Base-by-base conservation (phyloP, 1,140 invertebrate genomes). In the Cryptotermes secundus region DNA sequence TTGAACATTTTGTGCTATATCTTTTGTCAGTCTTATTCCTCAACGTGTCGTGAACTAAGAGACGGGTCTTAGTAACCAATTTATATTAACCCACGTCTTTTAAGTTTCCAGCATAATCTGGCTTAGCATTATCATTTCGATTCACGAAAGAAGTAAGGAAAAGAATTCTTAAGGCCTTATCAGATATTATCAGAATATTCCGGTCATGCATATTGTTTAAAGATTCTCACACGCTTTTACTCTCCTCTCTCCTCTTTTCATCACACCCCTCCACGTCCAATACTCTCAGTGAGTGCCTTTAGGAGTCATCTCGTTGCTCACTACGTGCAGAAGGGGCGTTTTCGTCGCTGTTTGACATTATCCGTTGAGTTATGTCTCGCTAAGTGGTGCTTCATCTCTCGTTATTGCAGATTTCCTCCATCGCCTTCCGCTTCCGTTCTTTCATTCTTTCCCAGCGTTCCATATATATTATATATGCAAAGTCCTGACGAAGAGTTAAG, bases 371-470 rank as follows among this genome's bases (percentile, higher is more conserved):
- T 81, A 81, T 45, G 80, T 34, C 80, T 24, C 34, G 80, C 80
- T 81, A 81, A 81, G 80, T 81, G 80, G 80, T 35, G 80, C 80
- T 81, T 35, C 42, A 35, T 81, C 80, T 81, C 42, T 35, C 80
- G 35, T 45, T 36, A 38, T 36, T 45, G 42, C 80, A 81, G 80
- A 81, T 81, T 81, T 45, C 35, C 80, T 45, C 22, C 80, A n/a
- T 38, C 59, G 6, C 16, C 59, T 72, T 12, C n/a, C 59, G 10
- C 59, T 72, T 16, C 24, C 19, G 3, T 22, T 72, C 26, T 12
- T 26, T 72, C 59, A n/a, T 72, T 72, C 59, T 72, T 72, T n/a
- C 6, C n/a, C 59, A 72, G 26, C 59, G 26, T 26, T 72, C 14
- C 59, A 31, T 72, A n/a, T 31, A 31, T 31, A 72, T 31, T n/a